Conservation (phyloP, 2,888 invertebrate genomes). For the Keiferia lycopersicella region DNA sequence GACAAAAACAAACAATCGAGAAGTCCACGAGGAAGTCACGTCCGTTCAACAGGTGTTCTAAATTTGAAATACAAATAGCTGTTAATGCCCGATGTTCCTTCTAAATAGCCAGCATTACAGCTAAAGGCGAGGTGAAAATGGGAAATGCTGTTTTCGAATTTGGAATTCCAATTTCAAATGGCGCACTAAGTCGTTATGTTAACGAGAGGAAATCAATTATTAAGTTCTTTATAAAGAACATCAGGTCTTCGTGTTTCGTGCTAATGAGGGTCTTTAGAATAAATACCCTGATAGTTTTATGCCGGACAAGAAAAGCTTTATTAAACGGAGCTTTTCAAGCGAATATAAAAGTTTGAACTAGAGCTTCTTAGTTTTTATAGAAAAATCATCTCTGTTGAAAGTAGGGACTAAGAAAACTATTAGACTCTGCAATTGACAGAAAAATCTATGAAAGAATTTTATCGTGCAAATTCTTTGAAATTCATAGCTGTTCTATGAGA, state of each 20-base stretch:
- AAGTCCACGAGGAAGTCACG: conserved; percentile 34
- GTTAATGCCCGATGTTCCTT: conserved; percentile 51
- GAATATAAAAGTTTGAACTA: background rate
- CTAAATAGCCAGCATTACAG: conserved; percentile 52
- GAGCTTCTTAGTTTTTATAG: background rate
- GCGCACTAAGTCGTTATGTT: conserved; percentile 14
- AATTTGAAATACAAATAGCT: conserved; percentile 71
- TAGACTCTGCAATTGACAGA: conserved; percentile 6
- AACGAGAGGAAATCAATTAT: conserved; percentile 4
- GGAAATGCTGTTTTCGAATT: conserved; percentile 38
- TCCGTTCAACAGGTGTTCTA: conserved; percentile 68
- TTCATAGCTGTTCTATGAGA: background rate
- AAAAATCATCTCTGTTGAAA: background rate
- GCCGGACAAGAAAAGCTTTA: too few species aligned
- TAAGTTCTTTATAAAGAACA: background rate
- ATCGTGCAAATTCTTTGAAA: background rate
- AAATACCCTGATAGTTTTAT: too few species aligned
- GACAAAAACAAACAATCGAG: conserved; percentile 67
- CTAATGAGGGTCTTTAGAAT: background rate
- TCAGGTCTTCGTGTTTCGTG: background rate
- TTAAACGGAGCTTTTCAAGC: background rate
- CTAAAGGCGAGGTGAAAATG: conserved; percentile 39
- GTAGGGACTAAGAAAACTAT: background rate
- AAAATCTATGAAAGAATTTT: background rate
- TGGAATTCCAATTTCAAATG: conserved; percentile 30